These are phyloP conservation scores for Polylopha cassiicola DNA, from an alignment of 2,888 invertebrate species.

Conservation along the genomic window DNA sequence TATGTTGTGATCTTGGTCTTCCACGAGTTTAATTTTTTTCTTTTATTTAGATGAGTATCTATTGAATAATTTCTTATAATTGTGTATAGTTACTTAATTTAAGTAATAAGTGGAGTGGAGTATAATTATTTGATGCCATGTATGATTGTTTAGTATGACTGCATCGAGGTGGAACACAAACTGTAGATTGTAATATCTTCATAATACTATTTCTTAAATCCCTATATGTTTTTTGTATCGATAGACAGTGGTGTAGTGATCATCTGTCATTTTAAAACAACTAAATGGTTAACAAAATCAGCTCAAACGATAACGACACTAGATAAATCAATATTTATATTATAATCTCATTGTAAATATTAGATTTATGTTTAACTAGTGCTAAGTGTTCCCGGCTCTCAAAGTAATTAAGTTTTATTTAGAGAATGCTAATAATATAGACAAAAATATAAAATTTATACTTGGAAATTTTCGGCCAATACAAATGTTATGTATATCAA, in stretches of 20 bases:
- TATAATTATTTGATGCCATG: slow-evolving; percentile 44
- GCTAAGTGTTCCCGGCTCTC: slow-evolving; percentile 75
- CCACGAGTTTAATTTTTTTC: slow-evolving; percentile 61
- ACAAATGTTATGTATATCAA: slow-evolving; percentile 71
- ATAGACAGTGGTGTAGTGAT: slow-evolving; percentile 38
- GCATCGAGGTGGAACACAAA: slow-evolving; percentile 29
- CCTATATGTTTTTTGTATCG: slow-evolving; percentile 32
- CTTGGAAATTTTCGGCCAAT: slow-evolving; percentile 68
- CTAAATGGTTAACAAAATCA: slow-evolving; percentile 50
- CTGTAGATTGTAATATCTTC: slow-evolving; percentile 31
- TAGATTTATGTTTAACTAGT: slow-evolving; percentile 58
- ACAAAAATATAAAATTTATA: slow-evolving; percentile 58
- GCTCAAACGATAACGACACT: slow-evolving; percentile 73
- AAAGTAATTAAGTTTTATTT: slow-evolving; percentile 73
- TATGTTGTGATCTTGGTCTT: slow-evolving; percentile 77
- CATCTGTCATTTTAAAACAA: slow-evolving; percentile 33
- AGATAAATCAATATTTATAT: slow-evolving; percentile 70
- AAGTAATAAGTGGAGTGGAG: slow-evolving; percentile 37
- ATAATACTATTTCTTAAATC: slow-evolving; percentile 29
- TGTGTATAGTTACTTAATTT: slow-evolving; percentile 54
- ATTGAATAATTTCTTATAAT: slow-evolving; percentile 52
- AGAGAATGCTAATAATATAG: slow-evolving; percentile 56
- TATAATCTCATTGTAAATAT: slow-evolving; percentile 75
- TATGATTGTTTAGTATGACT: slow-evolving; percentile 34
- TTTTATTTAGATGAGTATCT: slow-evolving; percentile 57